A percentile compares a stretch with the other conserved stretches of the same genome.
These are phyloP conservation scores for Agrenia bidenticulata DNA, from an alignment of 2,888 invertebrate genomes.

Conservation along the genomic window DNA sequence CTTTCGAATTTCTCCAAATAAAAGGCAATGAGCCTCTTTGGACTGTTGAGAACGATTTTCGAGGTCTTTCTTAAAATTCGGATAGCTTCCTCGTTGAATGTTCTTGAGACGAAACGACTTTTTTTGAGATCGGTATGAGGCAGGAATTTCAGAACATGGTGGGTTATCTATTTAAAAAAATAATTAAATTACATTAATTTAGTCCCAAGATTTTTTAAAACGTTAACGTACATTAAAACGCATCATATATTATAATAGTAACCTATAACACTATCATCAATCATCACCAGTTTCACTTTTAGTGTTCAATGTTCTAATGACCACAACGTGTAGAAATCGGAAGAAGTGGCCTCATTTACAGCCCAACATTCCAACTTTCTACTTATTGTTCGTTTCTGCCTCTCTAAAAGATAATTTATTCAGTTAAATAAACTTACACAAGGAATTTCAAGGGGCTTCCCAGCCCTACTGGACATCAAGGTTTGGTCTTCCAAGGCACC, in stretches of 20 bases:
- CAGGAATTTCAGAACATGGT: constrained; percentile 31
- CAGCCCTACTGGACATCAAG: too few species aligned
- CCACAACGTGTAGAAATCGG: neutral
- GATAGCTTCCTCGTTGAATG: constrained; percentile 35
- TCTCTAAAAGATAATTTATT: neutral
- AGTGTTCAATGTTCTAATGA: neutral
- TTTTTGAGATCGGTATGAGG: constrained; percentile 33
- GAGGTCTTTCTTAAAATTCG: constrained; percentile 34
- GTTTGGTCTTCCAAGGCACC: too few species aligned
- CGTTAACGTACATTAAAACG: neutral
- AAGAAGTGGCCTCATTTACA: neutral
- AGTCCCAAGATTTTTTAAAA: neutral
- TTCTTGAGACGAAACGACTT: constrained; percentile 26
- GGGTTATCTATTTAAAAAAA: constrained; percentile 29
- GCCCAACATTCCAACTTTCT: too few species aligned
- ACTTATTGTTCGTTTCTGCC: too few species aligned
- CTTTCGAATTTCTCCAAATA: constrained; percentile 33
- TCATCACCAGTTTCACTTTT: constrained; percentile 9
- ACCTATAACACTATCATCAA: too few species aligned
- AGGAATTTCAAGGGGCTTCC: constrained; percentile 18
- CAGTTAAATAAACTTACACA: constrained; percentile 25
- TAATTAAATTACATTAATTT: neutral
- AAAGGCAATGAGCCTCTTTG: constrained; percentile 31
- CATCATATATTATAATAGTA: too few species aligned
- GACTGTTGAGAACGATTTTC: constrained; percentile 36